Conservation (phyloP, 2,888 invertebrate species). For the Tuta absoluta region DNA sequence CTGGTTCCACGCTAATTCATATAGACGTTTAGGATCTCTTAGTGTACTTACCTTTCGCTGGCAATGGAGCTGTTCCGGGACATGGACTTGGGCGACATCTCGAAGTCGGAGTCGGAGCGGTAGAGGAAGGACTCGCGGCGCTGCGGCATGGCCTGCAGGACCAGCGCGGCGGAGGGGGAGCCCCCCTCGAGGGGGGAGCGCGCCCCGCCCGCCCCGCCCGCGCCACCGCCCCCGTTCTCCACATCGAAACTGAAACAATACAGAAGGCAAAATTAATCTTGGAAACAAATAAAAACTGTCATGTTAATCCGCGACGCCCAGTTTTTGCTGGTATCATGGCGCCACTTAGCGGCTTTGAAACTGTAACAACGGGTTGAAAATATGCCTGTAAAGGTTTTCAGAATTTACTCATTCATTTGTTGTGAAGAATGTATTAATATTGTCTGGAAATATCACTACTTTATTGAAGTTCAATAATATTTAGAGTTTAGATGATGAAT, state of each 20-base stretch:
- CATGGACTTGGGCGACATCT: constrained; percentile 98
- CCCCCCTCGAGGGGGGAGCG: constrained; percentile 93
- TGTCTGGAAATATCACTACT: no score
- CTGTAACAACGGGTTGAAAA: no score
- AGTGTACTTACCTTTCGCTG: constrained; percentile 90
- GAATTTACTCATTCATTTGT: no score
- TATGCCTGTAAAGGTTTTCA: no score
- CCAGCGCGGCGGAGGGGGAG: constrained; percentile 93
- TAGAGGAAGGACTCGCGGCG: constrained; percentile 97
- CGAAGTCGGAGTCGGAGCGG: constrained; percentile 96
- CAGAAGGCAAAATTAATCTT: constrained; percentile 47
- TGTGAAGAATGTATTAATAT: no score
- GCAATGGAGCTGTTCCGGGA: constrained; percentile 98
- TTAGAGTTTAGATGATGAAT: no score
- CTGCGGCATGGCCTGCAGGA: constrained; percentile 95
- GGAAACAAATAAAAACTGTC: constrained; percentile 8
- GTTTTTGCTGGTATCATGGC: not conserved
- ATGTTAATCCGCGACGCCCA: not conserved
- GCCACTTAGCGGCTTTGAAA: not conserved
- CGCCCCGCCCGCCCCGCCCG: constrained; percentile 86
- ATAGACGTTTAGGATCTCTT: no score
- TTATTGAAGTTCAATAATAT: no score
- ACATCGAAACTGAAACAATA: constrained; percentile 95
- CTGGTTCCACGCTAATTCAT: no score
- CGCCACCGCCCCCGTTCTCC: constrained; percentile 94